Base-by-base conservation (phyloP, 2,888 invertebrate genomes). In the Aporophyla lueneburgensis region DNA sequence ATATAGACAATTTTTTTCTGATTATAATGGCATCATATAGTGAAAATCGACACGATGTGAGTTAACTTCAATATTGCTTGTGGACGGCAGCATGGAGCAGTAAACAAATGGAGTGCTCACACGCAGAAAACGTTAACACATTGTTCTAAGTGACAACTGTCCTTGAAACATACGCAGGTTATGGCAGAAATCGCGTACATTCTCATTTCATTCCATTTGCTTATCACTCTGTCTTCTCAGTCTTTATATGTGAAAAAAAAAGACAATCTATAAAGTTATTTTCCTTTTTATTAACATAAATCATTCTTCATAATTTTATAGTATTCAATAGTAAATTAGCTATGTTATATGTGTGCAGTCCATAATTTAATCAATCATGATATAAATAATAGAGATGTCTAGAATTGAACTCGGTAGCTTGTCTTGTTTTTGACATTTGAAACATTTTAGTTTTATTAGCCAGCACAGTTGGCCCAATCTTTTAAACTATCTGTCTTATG, bases 181-280 rank as follows among this genome's bases (percentile, higher is more conserved):
- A 33, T 58, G 61, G 59, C 78, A 69, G 51, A 40, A 58, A 49
- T 14, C 10, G 53, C n/a, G 69, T 56, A 58, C 24, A 33, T 69
- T 78, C 68, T 43, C 68, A 40, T 27, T 51, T 72, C 75, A 74
- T 77, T 83, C 85, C 83, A 85, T 85, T 85, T 85, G 77, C 62
- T 85, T 79, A 81, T 69, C 71, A 82, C 69, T 82, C 72, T 75
- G 73, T 68, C 51, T 66, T 58, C 68, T 69, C 58, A 54, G 43
- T 63, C 63, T 80, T 59, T 58, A 9, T 49, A 54, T 71, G 53
- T 73, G 62, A 53, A 77, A 63, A 77, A n/a, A 76, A 1, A 46
- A 12, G 65, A 80, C 75, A 80, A 83, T 65, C 56, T 76, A 69
- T 71, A 27, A 58, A 71, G 61, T 58, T 80, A n/a, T 43, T 74